Evolutionary conservation across 2,113 vertebrate species (phyloP), one percentile per base, ranked within the genome.

Genomic region (Coregonus clupeaformis): DNA sequence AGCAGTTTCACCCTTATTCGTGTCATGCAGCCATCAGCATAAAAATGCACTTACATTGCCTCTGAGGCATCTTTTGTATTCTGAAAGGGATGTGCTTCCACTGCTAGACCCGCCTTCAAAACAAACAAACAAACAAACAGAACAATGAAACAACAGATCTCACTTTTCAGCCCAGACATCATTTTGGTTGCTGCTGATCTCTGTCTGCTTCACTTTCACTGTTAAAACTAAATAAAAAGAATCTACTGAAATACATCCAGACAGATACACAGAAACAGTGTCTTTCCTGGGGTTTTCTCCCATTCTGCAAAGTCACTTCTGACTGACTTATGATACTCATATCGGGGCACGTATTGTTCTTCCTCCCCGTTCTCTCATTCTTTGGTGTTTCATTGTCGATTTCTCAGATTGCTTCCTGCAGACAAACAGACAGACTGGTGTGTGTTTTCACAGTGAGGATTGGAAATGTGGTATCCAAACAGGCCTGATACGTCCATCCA

Each of bases 11-110:
- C 80, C 85, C 77, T 68, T 22, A 83, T 90, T 87, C 90, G 91
- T 91, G 88, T 87, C 84, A 87, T 76, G 68, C 84, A 89, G 82
- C 90, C 90, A 88, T 93, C 89, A 88, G 88, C 89, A 89, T 89
- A 91, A 89, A 89, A 89, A 90, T 89, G 89, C 87, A 86, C 89
- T 92, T 89, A 85, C 76, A 3, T 42, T 86, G 88, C 89, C 88
- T 90, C 89, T 88, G 81, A 92, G 88, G 90, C 84, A 85, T 91
- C 87, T 94, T 93, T 91, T 87, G 88, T 90, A 90, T 92, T 92
- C 90, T 88, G 90, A 91, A 91, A 89, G 87, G 77, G 78, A 83
- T 72, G 79, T 22, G 82, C 84, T 77, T 87, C 84, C 27, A 75
- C 86, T 86, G 83, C 80, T 81, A 88, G 87, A 84, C 88, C 62